phyloP scores from a whole-genome alignment of 2,113 vertebrate genomes.

The Cyprinodon tularosa region DNA sequence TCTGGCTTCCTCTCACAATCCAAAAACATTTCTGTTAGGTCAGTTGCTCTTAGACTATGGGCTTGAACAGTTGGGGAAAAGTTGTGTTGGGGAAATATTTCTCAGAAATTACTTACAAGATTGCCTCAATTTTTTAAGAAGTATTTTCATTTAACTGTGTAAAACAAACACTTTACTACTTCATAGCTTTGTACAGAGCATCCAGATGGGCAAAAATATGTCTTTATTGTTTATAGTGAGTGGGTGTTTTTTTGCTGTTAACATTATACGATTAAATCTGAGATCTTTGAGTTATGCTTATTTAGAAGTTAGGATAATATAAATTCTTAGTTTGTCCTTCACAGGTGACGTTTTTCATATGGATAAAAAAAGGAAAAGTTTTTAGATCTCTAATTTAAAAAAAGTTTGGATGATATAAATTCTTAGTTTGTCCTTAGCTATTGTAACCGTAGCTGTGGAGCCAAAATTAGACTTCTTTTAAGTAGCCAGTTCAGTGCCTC shows the following conservation, averaged over 20 bases:
- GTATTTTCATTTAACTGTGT: not conserved
- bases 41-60: too few species aligned
- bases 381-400: too few species aligned
- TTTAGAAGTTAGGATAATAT: not conserved
- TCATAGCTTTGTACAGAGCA: not conserved
- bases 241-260: not conserved
- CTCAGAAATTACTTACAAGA: too few species aligned
- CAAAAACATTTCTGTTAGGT: too few species aligned
- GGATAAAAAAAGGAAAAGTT: too few species aligned
- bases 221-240: not conserved
- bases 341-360: too few species aligned
- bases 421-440: too few species aligned
- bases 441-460: not conserved
- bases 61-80: too few species aligned
- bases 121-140: not conserved
- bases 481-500: slow-evolving; percentile 2
- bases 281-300: not conserved
- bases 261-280: not conserved
- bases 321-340: too few species aligned
- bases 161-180: not conserved
- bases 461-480: not conserved
- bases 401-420: too few species aligned
- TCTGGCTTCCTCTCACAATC: too few species aligned
- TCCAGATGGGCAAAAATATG: not conserved
- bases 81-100: too few species aligned